A percentile compares a stretch with the other conserved stretches of the same genome.
Evolutionary conservation across 2,113 vertebrate genomes (phyloP).

Genomic region (Equus quagga): DNA sequence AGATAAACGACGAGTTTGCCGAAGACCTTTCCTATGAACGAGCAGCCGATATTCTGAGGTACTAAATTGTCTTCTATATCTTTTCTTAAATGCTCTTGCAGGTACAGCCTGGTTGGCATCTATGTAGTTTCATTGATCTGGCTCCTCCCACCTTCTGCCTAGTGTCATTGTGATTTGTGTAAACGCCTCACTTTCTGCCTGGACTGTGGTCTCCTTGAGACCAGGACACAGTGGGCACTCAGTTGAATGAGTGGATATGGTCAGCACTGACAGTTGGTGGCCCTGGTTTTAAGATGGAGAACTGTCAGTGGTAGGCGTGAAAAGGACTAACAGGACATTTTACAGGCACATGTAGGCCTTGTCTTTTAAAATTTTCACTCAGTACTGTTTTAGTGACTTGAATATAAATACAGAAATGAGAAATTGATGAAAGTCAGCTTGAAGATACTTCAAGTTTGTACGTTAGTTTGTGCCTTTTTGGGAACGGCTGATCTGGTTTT

Average conservation of each 20-base stretch:
- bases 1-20: conserved; percentile 90
- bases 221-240: background rate
- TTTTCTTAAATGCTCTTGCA: background rate
- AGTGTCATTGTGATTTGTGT: background rate
- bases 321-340: background rate
- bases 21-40: conserved; percentile 90
- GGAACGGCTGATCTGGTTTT: background rate
- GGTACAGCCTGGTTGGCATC: background rate
- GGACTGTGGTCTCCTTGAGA: background rate
- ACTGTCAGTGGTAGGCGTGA: too few relatives aligned
- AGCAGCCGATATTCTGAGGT: conserved; percentile 93
- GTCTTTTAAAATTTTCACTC: background rate
- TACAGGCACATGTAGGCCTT: background rate
- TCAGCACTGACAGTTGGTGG: background rate
- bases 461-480: background rate
- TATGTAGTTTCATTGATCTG: background rate
- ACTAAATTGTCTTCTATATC: conserved; percentile 33
- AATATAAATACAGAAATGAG: background rate
- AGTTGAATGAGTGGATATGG: background rate
- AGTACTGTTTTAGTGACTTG: background rate
- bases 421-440: background rate
- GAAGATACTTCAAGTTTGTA: background rate
- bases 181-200: background rate
- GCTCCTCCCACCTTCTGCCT: background rate
- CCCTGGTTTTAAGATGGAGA: background rate